A percentile compares a stretch with the other conserved stretches of the same genome.
Evolutionary conservation across 1,140 invertebrate species (phyloP).

Genomic region (Dryas iulia): DNA sequence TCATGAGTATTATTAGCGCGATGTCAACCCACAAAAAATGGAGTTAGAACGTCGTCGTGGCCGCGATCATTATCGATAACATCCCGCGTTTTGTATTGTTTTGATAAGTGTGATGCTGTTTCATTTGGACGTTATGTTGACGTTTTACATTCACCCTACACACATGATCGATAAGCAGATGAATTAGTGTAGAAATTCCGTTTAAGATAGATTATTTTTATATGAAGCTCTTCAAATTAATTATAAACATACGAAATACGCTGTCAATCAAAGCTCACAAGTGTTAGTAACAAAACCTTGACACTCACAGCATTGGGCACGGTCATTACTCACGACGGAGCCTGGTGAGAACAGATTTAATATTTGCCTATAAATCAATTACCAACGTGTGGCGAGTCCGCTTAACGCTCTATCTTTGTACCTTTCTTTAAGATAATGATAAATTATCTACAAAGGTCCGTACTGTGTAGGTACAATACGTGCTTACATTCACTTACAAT

Average conservation of each 20-base stretch:
- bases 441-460: constrained; percentile 44
- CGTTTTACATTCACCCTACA: constrained; percentile 62
- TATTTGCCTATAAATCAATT: constrained; percentile 76
- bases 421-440: constrained; percentile 59
- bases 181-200: constrained; percentile 33
- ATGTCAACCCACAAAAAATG: constrained; percentile 77
- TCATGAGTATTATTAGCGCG: constrained; percentile 80
- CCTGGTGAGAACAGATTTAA: constrained; percentile 71
- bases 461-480: constrained; percentile 24
- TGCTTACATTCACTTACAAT: constrained; percentile 31
- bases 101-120: constrained; percentile 72
- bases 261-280: constrained; percentile 50
- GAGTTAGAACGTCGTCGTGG: constrained; percentile 66
- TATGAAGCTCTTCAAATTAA: constrained; percentile 26
- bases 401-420: constrained; percentile 61
- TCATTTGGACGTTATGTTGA: constrained; percentile 61
- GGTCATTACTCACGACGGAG: constrained; percentile 58
- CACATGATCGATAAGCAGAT: constrained; percentile 58
- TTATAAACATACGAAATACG: constrained; percentile 32
- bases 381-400: constrained; percentile 53
- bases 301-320: constrained; percentile 42
- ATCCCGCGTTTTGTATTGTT: constrained; percentile 77
- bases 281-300: constrained; percentile 53
- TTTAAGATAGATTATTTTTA: constrained; percentile 9
- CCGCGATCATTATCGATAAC: constrained; percentile 74